Evolutionary conservation across 2,797 vertebrate species (phyloP).

Genomic region (Botia almorhae): DNA sequence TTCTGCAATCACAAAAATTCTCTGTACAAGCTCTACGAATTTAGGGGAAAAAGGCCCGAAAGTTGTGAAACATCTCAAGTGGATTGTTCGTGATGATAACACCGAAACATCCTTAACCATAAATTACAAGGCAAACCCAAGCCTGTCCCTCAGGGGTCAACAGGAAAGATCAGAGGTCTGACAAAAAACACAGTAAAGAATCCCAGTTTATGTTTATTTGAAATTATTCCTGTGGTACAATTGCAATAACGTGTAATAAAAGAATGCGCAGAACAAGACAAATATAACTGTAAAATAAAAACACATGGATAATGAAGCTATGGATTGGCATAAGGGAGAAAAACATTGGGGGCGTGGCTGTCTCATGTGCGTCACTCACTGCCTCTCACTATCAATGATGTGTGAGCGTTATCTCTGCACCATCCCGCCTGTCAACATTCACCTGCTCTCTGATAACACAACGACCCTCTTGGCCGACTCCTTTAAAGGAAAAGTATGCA

Average conservation of each 20-base stretch:
- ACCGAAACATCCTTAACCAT: conserved; percentile 19
- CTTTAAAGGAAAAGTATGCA: conserved; percentile 54
- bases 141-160: background rate
- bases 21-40: background rate
- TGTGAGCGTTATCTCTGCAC: conserved; percentile 55
- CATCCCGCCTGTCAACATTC: conserved; percentile 62
- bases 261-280: background rate
- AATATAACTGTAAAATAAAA: background rate
- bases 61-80: conserved; percentile 31
- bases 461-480: conserved; percentile 28
- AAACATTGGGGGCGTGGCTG: conserved; percentile 35
- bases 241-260: background rate
- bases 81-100: conserved; percentile 10
- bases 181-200: background rate
- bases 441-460: conserved; percentile 54
- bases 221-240: background rate
- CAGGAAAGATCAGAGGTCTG: background rate
- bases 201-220: background rate
- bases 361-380: conserved; percentile 49
- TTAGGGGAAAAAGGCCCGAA: conserved; percentile 8
- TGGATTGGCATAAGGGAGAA: conserved; percentile 17
- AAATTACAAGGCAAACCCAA: conserved; percentile 18
- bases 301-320: background rate
- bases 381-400: conserved; percentile 49
- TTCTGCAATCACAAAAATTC: conserved; percentile 45